These are phyloP conservation scores for Cephus runcator DNA, from an alignment of 2,888 invertebrate genomes.

Conservation along the genomic window DNA sequence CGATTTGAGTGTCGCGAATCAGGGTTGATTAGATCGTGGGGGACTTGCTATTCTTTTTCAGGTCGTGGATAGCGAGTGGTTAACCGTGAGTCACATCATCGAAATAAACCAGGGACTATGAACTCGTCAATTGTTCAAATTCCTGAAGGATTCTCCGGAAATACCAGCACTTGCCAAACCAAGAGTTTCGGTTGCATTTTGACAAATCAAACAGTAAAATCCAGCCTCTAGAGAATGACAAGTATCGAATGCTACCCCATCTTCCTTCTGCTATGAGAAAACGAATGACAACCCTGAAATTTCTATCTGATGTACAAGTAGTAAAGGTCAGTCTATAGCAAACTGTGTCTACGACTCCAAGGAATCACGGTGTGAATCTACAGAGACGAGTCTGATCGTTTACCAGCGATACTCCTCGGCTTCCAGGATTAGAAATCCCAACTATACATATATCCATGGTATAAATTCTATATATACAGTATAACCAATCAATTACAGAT, in stretches of 20 bases:
- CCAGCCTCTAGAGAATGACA: background rate
- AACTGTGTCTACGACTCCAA: background rate
- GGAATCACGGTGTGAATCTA: background rate
- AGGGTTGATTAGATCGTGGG: background rate
- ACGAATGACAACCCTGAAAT: slow-evolving; percentile 31
- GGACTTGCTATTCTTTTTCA: background rate
- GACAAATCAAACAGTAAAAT: background rate
- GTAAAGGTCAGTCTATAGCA: slow-evolving; percentile 3
- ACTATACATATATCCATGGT: background rate
- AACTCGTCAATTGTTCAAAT: background rate
- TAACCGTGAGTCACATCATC: slow-evolving; percentile 37
- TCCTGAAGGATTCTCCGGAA: background rate
- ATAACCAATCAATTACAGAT: background rate
- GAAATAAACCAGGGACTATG: slow-evolving; percentile 37
- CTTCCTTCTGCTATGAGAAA: slow-evolving; percentile 1
- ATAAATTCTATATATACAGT: background rate
- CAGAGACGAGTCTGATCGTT: background rate
- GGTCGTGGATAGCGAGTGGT: background rate
- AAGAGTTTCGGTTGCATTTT: background rate
- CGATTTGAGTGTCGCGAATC: slow-evolving; percentile 11
- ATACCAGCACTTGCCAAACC: background rate
- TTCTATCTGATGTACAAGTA: slow-evolving; percentile 20
- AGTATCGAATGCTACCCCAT: background rate
- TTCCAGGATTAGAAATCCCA: background rate
- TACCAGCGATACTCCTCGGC: background rate